Evolutionary conservation across 2,113 vertebrate genomes (phyloP).

Genomic region (Paramisgurnus dabryanus): DNA sequence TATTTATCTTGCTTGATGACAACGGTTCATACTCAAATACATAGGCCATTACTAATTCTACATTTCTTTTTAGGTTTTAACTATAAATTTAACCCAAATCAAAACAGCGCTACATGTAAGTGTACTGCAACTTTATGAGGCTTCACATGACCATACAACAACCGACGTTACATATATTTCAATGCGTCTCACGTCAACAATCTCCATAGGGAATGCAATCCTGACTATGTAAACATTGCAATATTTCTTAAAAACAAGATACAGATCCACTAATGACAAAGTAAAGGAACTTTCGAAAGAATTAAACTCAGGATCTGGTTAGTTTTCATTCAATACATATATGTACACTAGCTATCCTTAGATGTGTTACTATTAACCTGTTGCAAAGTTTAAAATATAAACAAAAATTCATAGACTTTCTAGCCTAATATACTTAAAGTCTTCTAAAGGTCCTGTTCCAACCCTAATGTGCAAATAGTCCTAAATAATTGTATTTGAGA

Average conservation of each 20-base stretch:
- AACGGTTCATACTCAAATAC: neutral
- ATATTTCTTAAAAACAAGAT: constrained; percentile 63
- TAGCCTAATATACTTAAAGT: constrained; percentile 63
- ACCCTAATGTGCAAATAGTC: constrained; percentile 76
- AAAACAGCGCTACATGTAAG: constrained; percentile 12
- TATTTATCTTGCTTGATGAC: constrained; percentile 12
- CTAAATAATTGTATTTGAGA: constrained; percentile 70
- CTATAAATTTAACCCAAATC: neutral
- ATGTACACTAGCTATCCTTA: constrained; percentile 64
- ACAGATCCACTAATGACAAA: constrained; percentile 60
- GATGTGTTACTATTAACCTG: constrained; percentile 65
- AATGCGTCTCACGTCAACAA: constrained; percentile 37
- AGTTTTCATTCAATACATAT: constrained; percentile 68
- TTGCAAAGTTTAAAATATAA: constrained; percentile 51
- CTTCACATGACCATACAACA: constrained; percentile 44
- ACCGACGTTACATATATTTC: constrained; percentile 41
- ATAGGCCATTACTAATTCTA: neutral
- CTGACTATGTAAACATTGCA: constrained; percentile 59
- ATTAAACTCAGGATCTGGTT: constrained; percentile 62
- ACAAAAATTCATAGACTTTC: constrained; percentile 61
- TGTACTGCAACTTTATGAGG: constrained; percentile 64
- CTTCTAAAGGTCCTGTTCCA: constrained; percentile 69
- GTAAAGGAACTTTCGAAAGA: constrained; percentile 55
- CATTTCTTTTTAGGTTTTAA: neutral
- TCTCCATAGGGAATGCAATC: constrained; percentile 53